Evolutionary conservation across 2,113 vertebrate genomes (phyloP), one percentile per base, ranked within the genome.

Genomic region (Ceyx margarethae): DNA sequence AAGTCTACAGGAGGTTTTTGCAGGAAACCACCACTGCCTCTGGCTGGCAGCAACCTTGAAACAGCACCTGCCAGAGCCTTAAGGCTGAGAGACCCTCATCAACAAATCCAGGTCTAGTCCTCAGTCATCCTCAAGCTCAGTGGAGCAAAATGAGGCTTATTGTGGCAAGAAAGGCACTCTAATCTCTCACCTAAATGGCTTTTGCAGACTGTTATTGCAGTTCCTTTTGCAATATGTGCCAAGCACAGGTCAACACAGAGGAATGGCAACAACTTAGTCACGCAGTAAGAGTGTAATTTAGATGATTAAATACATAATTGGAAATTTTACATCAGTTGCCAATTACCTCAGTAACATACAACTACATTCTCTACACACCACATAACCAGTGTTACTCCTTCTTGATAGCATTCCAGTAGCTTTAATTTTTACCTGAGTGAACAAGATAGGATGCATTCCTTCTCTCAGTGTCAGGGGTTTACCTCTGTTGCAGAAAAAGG

Each of bases 321-420:
- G 15, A 76, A 60, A 69, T 64, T 54, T 80, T 74, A 62, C 6
- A 4, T 54, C 11, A 14, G 0, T 18, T 69, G 18, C 11, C 18
- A 69, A 4, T 80, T 76, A 28, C 19, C 13, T 91, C 37, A 50
- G 22, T 22, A 82, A 1, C 18, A 66, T 42, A 10, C 1, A 3
- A 3, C 4, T 43, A 29, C 37, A 4, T 61, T 84, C 20, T 26
- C 18, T 90, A 8, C 13, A 33, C 3, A 45, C 14, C 18, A 53
- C 5, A 10, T 0, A 1, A 5, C 26, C 1, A 56, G 2, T 22
- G 21, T 68, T 54, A 13, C 13, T 73, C 56, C 28, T 26, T 66
- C 54, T 40, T 68, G 17, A 23, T 6, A 58, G 4, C 7, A 9
- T 87, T 69, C 28, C 28, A 31, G 2, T 33, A 35, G 18, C 28